Conservation (phyloP, 2,888 invertebrate genomes). For the Cryptocheilus praepositus region DNA sequence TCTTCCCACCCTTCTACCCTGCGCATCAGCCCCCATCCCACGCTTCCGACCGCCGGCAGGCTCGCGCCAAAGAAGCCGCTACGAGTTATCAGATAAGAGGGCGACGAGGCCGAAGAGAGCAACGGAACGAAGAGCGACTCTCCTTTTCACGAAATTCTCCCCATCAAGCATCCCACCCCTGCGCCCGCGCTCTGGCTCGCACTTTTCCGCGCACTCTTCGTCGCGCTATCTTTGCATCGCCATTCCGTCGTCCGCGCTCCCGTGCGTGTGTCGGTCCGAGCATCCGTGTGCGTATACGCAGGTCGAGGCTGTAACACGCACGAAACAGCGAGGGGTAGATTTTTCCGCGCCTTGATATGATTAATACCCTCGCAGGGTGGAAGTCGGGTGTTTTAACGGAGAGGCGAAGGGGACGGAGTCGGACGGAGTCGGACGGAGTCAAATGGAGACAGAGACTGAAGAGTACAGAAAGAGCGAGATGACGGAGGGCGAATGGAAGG, state of each 20-base stretch:
- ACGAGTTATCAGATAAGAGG: constrained; percentile 4
- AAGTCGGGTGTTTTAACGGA: constrained; percentile 21
- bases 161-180: background rate
- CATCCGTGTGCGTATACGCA: constrained; percentile 7
- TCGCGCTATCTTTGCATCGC: constrained; percentile 47
- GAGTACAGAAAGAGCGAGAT: constrained; percentile 25
- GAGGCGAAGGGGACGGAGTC: constrained; percentile 1
- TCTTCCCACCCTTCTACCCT: too few species aligned
- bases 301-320: constrained; percentile 40
- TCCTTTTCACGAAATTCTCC: background rate
- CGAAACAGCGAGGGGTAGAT: constrained; percentile 59
- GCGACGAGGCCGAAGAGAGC: background rate
- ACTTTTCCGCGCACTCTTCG: constrained; percentile 26
- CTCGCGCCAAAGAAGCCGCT: background rate
- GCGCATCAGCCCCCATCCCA: background rate
- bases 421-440: background rate
- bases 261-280: background rate
- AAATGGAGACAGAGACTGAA: constrained; percentile 34
- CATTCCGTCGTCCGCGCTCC: constrained; percentile 25
- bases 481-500: constrained; percentile 26
- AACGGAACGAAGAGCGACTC: too few species aligned
- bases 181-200: constrained; percentile 43
- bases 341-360: constrained; percentile 71
- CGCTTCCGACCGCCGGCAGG: constrained; percentile 13
- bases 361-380: constrained; percentile 64